These are phyloP conservation scores for Dermochelys coriacea DNA, from an alignment of 2,797 vertebrate genomes.

Conservation along the genomic window DNA sequence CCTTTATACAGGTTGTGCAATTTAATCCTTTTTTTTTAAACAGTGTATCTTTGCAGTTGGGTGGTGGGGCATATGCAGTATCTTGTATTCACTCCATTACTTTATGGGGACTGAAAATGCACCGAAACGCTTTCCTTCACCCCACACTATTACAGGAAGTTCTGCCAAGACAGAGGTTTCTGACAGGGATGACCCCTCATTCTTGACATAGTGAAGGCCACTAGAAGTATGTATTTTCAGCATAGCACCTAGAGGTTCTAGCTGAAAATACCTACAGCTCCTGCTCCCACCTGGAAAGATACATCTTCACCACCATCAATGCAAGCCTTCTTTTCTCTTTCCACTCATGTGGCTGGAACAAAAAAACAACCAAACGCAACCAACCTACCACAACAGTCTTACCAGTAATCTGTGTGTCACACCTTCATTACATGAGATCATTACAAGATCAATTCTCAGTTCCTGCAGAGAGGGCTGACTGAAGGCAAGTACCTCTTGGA, in stretches of 20 bases:
- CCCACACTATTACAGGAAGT: not conserved
- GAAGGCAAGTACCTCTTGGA: too few species aligned
- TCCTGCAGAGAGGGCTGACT: too few species aligned
- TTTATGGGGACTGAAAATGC: not conserved
- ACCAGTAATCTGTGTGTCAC: not conserved
- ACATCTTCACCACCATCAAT: not conserved
- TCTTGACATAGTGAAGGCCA: not conserved
- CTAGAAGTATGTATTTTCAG: not conserved
- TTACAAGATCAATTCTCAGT: too few species aligned
- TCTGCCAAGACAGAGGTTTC: not conserved
- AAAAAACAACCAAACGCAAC: too few species aligned
- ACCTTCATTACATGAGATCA: not conserved
- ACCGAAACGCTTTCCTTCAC: not conserved
- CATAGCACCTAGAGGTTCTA: not conserved
- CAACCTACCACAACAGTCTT: not conserved
- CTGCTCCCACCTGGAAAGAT: not conserved
- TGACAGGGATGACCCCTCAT: not conserved
- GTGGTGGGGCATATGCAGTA: accelerated
- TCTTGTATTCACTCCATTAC: not conserved
- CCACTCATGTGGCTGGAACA: not conserved
- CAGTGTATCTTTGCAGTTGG: not conserved
- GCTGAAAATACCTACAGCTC: not conserved
- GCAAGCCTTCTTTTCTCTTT: not conserved
- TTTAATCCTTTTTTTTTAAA: not conserved
- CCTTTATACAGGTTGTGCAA: not conserved